phyloP scores from a whole-genome alignment of 2,888 invertebrate species.

The Mesorhabditis belari region DNA sequence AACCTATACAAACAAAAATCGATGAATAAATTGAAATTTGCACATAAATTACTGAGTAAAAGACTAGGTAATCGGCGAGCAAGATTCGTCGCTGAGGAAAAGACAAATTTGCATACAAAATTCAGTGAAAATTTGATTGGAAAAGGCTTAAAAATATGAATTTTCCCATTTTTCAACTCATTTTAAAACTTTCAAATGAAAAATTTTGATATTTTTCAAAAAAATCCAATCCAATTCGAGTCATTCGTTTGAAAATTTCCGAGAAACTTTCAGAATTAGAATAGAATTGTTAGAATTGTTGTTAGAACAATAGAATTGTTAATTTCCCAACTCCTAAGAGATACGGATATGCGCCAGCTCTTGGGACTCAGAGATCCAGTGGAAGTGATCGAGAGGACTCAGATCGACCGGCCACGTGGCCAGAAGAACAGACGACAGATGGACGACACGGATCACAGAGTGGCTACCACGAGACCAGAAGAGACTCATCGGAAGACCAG shows the following conservation, averaged over 20 bases:
- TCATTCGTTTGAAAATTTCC: constrained; percentile 28
- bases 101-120: not conserved
- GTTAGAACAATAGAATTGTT: too few species aligned
- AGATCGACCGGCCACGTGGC: too few species aligned
- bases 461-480: too few species aligned
- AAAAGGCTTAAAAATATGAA: not conserved
- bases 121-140: not conserved
- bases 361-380: too few species aligned
- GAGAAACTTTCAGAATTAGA: constrained; percentile 28
- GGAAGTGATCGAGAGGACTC: too few species aligned
- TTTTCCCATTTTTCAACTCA: not conserved
- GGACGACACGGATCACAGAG: too few species aligned
- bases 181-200: not conserved
- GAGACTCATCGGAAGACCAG: too few species aligned
- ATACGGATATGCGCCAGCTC: too few species aligned
- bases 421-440: too few species aligned
- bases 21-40: not conserved
- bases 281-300: too few species aligned
- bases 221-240: not conserved
- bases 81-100: constrained; percentile 11
- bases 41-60: constrained; percentile 1
- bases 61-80: constrained; percentile 24
- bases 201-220: not conserved
- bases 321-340: too few species aligned
- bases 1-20: too few species aligned